Evolutionary conservation across 2,888 invertebrate genomes (phyloP), one percentile per base, ranked within the genome.

Genomic region (Andrena bucephala): DNA sequence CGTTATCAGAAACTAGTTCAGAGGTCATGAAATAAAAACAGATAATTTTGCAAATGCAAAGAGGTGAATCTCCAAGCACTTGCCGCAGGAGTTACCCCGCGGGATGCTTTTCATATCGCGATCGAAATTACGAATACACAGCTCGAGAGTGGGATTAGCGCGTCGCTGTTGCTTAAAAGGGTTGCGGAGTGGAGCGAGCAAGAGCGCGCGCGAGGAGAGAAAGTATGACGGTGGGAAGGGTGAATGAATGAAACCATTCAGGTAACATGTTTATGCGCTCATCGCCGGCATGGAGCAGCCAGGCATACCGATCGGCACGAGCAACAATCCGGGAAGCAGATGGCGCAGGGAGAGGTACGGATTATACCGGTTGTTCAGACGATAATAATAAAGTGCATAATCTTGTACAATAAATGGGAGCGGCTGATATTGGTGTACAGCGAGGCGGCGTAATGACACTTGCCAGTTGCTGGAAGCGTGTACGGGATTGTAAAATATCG

Each of bases 201-300:
- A 54, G 24, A 70, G 65, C 54, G 50, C 24, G 50, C 52, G 78
- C 29, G 78, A 50, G 77, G 50, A 72, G 62, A 54, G 69, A 63
- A 36, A 7, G 52, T 59, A 57, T 42, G 57, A 20, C 33, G 65
- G 70, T 50, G 33, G 75, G 57, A 70, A 60, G 74, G 85, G 31
- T 67, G 83, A 88, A 90, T 90, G 90, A 91, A 91, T 91, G 90
- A 90, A 91, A 87, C 87, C 87, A 90, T 90, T 90, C 81, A 88
- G 79, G 81, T 83, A 90, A 87, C 85, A 89, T 89, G 86, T 90
- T 90, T 90, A 90, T 89, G 85, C 81, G 87, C 85, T 88, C 84
- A 84, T 87, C 84, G 84, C 72, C 33, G 65, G 82, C 66, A 65
- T 72, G 83, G 81, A 82, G 70, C 83, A 81, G 74, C 74, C 81